phyloP scores from a whole-genome alignment of 2,888 invertebrate genomes.

The Mechanitis mazaeus region DNA sequence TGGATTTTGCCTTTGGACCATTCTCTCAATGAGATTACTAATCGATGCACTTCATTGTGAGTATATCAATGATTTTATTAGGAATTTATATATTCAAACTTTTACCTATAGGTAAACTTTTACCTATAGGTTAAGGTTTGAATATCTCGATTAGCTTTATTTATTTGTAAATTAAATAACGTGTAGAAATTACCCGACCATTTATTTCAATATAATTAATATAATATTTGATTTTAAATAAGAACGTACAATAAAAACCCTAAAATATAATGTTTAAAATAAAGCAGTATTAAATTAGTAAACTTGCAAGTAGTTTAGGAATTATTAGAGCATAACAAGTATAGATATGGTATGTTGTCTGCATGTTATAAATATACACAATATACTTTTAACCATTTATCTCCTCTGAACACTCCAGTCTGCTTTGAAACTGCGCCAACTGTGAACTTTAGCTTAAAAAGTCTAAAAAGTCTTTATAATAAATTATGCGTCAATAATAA shows the following conservation, averaged over 20 bases:
- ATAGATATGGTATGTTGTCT: conserved; percentile 22
- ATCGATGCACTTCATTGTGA: conserved; percentile 23
- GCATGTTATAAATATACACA: conserved; percentile 33
- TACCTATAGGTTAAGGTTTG: too few relatives aligned
- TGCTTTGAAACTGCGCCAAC: conserved; percentile 21
- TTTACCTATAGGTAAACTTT: too few relatives aligned
- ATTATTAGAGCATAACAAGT: conserved; percentile 15
- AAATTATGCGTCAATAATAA: neutral
- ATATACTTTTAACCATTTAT: conserved; percentile 51
- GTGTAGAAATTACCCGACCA: too few relatives aligned
- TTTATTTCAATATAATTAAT: too few relatives aligned
- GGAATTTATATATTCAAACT: neutral
- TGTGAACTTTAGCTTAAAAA: conserved; percentile 21
- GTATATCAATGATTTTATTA: conserved; percentile 23
- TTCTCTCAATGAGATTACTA: conserved; percentile 27
- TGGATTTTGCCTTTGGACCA: conserved; percentile 30
- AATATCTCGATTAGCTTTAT: too few relatives aligned
- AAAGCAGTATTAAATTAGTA: too few relatives aligned
- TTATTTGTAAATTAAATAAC: too few relatives aligned
- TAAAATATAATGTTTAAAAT: too few relatives aligned
- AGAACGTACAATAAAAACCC: conserved; percentile 1
- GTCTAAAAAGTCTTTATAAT: neutral
- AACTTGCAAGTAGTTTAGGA: too few relatives aligned
- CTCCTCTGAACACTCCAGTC: conserved; percentile 56
- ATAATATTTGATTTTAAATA: conserved; percentile 6